Base-by-base conservation (phyloP, 2,888 invertebrate genomes). In the Hypercompe scribonia region DNA sequence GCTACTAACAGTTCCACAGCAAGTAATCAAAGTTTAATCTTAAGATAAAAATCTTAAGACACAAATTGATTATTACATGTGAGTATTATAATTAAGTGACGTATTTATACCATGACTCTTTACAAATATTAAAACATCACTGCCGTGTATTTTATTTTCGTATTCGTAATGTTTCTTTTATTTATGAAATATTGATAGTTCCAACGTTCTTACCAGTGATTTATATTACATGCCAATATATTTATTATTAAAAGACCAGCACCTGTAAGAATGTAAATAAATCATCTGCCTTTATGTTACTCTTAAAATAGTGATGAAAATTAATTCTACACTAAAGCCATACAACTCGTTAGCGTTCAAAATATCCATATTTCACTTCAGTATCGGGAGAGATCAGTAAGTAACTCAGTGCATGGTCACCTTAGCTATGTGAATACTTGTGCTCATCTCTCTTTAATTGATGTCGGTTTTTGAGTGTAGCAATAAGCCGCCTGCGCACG, bases 401-500 rank as follows among this genome's bases (percentile, higher is more conserved):
- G 72, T 36, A 39, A 64, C 66, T 0, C 18, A 50, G 28, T 39
- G 39, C 81, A 65, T 83, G 83, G 85, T 71, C 76, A 81, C 75
- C 77, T 50, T 75, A 74, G 34, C 65, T 33, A 70, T 61, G 75
- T 83, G 80, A 84, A 84, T 82, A 82, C 84, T 85, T 89, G 87
- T 88, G 87, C 87, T 90, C 89, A 90, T 89, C 89, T 90, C 88
- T 81, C 83, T 90, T 92, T 93, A 94, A 95, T 94, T 94, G 94
- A 95, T 94, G 94, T 92, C 89, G 89, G 92, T 92, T 92, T 94
- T 94, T 93, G 93, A 93, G 89, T 90, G 91, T 86, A 88, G 81
- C 89, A 89, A 91, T 89, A 90, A 90, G 92, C 94, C 94, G 94
- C 91, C 88, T 80, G 84, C 81, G 83, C 88, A 83, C 88, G 85